Base-by-base conservation (phyloP, 2,113 vertebrate genomes). In the Neodon shergylaensis region DNA sequence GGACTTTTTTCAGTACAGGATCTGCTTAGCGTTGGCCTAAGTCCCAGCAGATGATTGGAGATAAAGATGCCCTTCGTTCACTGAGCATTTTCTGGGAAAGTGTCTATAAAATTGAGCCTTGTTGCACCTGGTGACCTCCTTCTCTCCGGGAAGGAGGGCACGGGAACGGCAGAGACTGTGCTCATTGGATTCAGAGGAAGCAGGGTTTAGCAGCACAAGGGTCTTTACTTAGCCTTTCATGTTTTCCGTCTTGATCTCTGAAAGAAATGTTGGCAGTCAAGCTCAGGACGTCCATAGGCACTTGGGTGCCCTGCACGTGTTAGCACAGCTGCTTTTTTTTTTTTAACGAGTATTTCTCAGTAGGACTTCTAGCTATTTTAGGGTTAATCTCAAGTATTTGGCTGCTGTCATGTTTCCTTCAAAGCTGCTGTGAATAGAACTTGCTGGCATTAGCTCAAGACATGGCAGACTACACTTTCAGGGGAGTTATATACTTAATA, bases 1-100 rank as follows among this genome's bases (percentile, higher is more conserved):
- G 94, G 93, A 79, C 66, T 88, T 95, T 97, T 91, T 52, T 94
- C 83, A 95, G 83, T 58, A 73, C 65, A 91, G 89, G 79, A 94
- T 97, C 97, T 21, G 14, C 58, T 97, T 96, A 95, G 89, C 90
- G 78, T 92, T 96, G 95, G 91, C 92, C 78, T 85, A 12, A 90
- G 74, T 96, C 95, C 95, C 94, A 96, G 94, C 97, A 96, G 92
- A 96, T 74, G 86, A 73, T 96, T 95, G 93, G 86, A 94, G 92
- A 97, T 97, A 97, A 96, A 83, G 89, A 95, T 96, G 65, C 97
- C 97, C 96, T 97, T 74, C 95, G 95, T 96, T 92, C 89, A 88
- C 92, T 95, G 95, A 94, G 44, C 83, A 89, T 90, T 96, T 96
- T 86, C 94, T 97, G 95, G 90, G 91, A 96, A 97, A 96, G 91